Evolutionary conservation across 2,797 vertebrate genomes (phyloP), one percentile per base, ranked within the genome.

Genomic region (Rachycentron canadum): DNA sequence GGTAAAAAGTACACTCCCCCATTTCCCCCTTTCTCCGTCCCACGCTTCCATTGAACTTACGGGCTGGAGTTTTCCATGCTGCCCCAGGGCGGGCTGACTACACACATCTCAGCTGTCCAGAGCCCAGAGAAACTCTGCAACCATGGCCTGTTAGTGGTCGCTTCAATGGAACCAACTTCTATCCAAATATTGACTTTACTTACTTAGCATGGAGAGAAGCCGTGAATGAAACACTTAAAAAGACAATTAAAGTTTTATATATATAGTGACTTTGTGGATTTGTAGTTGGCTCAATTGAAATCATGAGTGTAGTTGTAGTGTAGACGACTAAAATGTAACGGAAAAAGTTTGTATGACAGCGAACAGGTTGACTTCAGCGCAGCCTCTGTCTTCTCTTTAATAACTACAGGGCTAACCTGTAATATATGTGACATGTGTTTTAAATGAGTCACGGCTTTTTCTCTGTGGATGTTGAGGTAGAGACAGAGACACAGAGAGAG

Each of bases 151-250:
- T 81, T 71, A 74, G 82, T 26, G 52, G 79, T 69, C 16, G 13
- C 26, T 81, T 74, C 38, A 1, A 65, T 36, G 65, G 67, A 82
- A 71, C 79, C 85, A 76, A 71, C 79, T 49, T 76, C 82, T 79
- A n/a, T 77, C 74, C 69, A 89, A 91, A 93, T 90, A 90, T 92
- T 93, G 85, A 89, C 90, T 90, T 83, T 87, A 75, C 83, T 78
- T 55, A 67, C 79, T 88, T 77, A 17, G 78, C 81, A 62, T 57
- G 73, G 75, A 76, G 81, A 75, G 71, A 85, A 84, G 75, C 85
- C 87, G 76, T 91, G 84, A 90, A 89, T 87, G 86, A 89, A 85
- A 76, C 73, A 59, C 69, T 86, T 83, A 53, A 88, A 75, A 73
- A 56, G 52, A 41, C 17, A 30, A 28, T 80, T 80, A 32, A 17